These are phyloP conservation scores for Prolemur simus DNA, from an alignment of 2,113 vertebrate species.

Conservation along the genomic window DNA sequence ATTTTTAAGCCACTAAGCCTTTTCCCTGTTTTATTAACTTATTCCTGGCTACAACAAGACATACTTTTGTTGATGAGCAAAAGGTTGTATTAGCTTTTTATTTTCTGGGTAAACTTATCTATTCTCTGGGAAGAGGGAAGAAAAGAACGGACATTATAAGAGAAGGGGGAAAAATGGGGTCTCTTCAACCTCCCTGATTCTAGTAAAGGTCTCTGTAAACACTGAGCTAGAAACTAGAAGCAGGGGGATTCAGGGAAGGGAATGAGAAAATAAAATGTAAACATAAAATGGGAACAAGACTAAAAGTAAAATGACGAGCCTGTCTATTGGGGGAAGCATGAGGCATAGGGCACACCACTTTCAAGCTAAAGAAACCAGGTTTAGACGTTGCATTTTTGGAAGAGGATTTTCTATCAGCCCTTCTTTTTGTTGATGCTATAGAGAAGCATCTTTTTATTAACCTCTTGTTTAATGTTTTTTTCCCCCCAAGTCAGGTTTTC, in stretches of 20 bases:
- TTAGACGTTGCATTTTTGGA: conserved; percentile 62
- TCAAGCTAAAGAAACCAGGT: conserved; percentile 69
- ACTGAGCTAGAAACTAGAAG: conserved; percentile 81
- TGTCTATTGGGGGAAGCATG: conserved; percentile 59
- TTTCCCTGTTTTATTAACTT: conserved; percentile 90
- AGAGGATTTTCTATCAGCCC: conserved; percentile 18
- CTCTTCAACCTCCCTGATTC: conserved; percentile 81
- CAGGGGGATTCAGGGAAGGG: conserved; percentile 82
- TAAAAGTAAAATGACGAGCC: conserved; percentile 79
- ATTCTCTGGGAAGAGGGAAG: conserved; percentile 76
- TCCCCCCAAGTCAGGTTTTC: conserved; percentile 74
- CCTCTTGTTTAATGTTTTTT: conserved; percentile 77
- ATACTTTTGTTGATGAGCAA: conserved; percentile 90
- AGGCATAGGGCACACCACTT: background rate
- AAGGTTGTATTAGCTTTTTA: conserved; percentile 89
- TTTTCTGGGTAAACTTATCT: conserved; percentile 89
- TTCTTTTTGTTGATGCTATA: conserved; percentile 76
- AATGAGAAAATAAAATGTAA: conserved; percentile 90
- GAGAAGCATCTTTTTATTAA: conserved; percentile 82
- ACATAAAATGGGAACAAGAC: conserved; percentile 84
- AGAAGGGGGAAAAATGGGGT: conserved; percentile 78
- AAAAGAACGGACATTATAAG: conserved; percentile 78
- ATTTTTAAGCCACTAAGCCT: conserved; percentile 88
- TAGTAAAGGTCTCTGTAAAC: conserved; percentile 86
- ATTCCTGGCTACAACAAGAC: conserved; percentile 88